Base-by-base conservation (phyloP, 1,140 invertebrate genomes). In the Brachionus rubens region DNA sequence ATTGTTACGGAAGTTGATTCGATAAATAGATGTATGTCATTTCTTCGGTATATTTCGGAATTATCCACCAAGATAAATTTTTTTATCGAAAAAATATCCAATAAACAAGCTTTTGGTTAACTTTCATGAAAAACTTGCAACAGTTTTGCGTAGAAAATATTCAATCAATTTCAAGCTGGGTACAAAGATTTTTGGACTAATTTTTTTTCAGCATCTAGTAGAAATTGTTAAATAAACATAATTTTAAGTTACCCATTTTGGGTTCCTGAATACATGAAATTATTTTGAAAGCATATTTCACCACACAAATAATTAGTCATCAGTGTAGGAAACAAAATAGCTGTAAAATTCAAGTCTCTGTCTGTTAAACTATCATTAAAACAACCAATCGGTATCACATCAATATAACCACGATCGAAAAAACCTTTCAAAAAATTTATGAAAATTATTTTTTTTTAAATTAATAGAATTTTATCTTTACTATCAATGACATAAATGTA, bases 251-350 rank as follows among this genome's bases (percentile, higher is more conserved):
- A 54, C 52, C 52, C 52, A 4, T 26, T 28, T 54, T 54, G 52
- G 7, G 52, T 54, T 28, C 24, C 52, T 14, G 52, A 9, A 54
- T 28, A 54, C 5, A 1, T 54, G 24, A 54, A 54, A 28, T 54
- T 54, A 28, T 54, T 14, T 21, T 54, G 52, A 54, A 54, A 54
- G 24, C 52, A 54, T 14, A 54, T 54, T 12, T 54, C 52, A 21
- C 52, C 52, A 12, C 52, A 54, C 10, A 54, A 28, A 54, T 54
- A 12, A 54, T 54, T 54, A n/a, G 24, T 28, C 10, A 54, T 54
- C n/a, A n/a, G n/a, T 28, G 28, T 26, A 54, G 24, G 28, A 28
- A 24, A 33, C 33, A 26, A 3, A 28, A 28, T n/a, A 28, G 24
- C 26, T 9, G 16, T 6, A 54, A 54, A 28, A 10, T 54, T n/a